Base-by-base conservation (phyloP, 2,888 invertebrate species). In the Metacarcinus magister region DNA sequence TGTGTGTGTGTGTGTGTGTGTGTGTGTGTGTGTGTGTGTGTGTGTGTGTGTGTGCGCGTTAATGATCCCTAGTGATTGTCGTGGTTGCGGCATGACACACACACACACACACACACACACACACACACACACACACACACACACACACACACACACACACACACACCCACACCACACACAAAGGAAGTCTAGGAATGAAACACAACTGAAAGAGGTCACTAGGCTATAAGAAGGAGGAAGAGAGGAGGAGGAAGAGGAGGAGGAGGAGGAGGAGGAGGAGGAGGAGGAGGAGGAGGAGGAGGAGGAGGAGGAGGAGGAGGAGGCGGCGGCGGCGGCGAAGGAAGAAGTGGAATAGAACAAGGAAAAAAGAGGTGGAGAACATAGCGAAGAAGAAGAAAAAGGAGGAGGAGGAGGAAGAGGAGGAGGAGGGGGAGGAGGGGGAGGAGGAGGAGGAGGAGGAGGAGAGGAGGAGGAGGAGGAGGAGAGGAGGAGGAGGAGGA, bases 91-190 rank as follows among this genome's bases (percentile, higher is more conserved):
- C 67, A 23, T 67, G 82, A 32, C 32, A 0, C 28, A 82, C 32
- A 32, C 28, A 28, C 75, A 28, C 28, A 60, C 60, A 60, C 60
- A 60, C 60, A 60, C 60, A 60, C 60, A 60, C 60, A 60, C 60
- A 60, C 60, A 60, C 60, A 60, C 60, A 60, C 60, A 60, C 75
- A n/a, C 75, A 75, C 75, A 75, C 75, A 75, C 28, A 75, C 75
- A 75, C 75, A 75, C 75, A 82, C 28, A 82, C 32, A 82, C 82
- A 82, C 32, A 82, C 32, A 28, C 28, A 82, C 10, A 82, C 67
- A 82, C 82, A 82, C 82, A 82, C 82, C 5, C 82, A 82, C 82
- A 82, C 82, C 82, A 82, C 82, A 82, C 82, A 82, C 82, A 82
- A 82, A 82, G 82, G 13, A 4, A 13, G 28, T 32, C 32, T n/a